Evolutionary conservation across 2,888 invertebrate species (phyloP).

Genomic region (Terebella lapidaria): DNA sequence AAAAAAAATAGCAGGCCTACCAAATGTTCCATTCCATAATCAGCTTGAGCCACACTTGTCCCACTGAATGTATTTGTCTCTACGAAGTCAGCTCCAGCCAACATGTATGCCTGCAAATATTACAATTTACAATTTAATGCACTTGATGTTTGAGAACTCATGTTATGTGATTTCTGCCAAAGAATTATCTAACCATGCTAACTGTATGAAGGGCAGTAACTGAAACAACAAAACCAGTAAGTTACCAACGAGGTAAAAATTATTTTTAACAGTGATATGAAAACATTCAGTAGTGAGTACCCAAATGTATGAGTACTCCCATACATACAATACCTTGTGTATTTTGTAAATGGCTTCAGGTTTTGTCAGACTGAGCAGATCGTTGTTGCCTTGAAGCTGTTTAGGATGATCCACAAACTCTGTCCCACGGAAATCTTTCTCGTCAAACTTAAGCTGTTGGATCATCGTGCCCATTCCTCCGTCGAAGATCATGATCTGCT

Average conservation of each 20-base stretch:
- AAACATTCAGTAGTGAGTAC: too few relatives aligned
- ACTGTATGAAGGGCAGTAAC: too few relatives aligned
- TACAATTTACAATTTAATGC: neutral
- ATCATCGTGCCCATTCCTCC: conserved; percentile 65
- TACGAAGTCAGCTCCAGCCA: conserved; percentile 60
- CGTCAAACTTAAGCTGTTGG: conserved; percentile 55
- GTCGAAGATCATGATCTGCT: conserved; percentile 58
- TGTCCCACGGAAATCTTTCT: conserved; percentile 56
- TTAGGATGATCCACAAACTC: conserved; percentile 54
- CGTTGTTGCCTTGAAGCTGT: conserved; percentile 60
- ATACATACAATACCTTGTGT: conserved; percentile 55
- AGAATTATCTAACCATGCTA: too few relatives aligned
- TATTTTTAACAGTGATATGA: too few relatives aligned
- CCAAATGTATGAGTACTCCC: too few relatives aligned
- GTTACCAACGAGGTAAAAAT: too few relatives aligned
- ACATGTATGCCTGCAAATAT: conserved; percentile 54
- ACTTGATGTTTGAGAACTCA: too few relatives aligned
- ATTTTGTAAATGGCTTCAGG: conserved; percentile 58
- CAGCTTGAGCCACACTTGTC: conserved; percentile 57
- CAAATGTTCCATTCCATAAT: conserved; percentile 57
- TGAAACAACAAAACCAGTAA: too few relatives aligned
- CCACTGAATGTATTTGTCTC: conserved; percentile 62
- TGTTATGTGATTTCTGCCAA: too few relatives aligned
- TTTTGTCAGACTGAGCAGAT: conserved; percentile 57
- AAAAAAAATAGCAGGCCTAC: conserved; percentile 45